Percentiles rank a stretch among this genome's conserved stretches.
Conservation (phyloP, 2,888 invertebrate genomes). For the Lycia hirtaria region DNA sequence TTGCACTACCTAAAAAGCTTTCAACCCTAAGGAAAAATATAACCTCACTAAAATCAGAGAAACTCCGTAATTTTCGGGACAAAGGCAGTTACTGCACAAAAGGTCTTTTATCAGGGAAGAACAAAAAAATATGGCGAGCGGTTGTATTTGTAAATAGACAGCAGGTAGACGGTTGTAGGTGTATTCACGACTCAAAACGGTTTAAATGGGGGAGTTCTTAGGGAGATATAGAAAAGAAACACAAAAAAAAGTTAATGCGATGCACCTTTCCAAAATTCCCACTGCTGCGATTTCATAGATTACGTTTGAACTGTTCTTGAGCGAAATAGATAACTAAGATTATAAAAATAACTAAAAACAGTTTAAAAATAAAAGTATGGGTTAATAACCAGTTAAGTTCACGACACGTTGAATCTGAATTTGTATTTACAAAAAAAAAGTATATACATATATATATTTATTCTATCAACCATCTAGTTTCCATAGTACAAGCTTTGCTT, state of each 20-base stretch:
- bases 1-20: slow-evolving; percentile 1
- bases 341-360: not conserved
- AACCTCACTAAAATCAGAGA: slow-evolving; percentile 44
- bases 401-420: no score
- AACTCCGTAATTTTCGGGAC: slow-evolving; percentile 52
- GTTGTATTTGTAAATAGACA: slow-evolving; percentile 79
- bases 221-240: slow-evolving; percentile 41
- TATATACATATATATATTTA: no score
- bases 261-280: slow-evolving; percentile 79
- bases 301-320: slow-evolving; percentile 1
- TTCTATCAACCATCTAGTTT: no score
- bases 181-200: slow-evolving; percentile 71
- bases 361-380: no score
- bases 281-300: slow-evolving; percentile 48
- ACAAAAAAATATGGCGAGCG: slow-evolving; percentile 64
- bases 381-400: no score
- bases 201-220: slow-evolving; percentile 46
- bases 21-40: slow-evolving; percentile 24
- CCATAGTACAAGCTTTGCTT: no score
- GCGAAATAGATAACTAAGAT: not conserved
- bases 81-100: slow-evolving; percentile 68
- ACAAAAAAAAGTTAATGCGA: slow-evolving; percentile 54
- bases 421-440: no score
- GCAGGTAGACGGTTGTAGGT: slow-evolving; percentile 84
- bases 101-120: slow-evolving; percentile 64